A percentile compares a stretch with the other conserved stretches of the same genome.
Conservation (phyloP, 2,113 vertebrate species). For the Ictalurus punctatus region DNA sequence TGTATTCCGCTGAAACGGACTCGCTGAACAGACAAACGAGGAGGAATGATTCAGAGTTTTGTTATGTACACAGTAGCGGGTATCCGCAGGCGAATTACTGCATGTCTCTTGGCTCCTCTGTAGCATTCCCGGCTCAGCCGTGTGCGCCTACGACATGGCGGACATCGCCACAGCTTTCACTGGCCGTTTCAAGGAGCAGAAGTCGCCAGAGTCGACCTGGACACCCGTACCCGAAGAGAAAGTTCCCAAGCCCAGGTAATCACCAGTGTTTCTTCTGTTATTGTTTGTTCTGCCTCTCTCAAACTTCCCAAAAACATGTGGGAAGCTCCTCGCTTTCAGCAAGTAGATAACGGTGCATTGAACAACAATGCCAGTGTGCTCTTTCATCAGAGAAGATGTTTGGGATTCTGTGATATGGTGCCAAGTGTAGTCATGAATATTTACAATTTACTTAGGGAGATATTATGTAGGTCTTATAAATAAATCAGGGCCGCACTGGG, state of each 20-base stretch:
- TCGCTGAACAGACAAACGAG: slow-evolving; percentile 8
- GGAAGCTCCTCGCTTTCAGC: background rate
- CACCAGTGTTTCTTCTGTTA: background rate
- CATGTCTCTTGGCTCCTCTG: slow-evolving; percentile 54
- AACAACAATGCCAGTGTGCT: slow-evolving; percentile 5
- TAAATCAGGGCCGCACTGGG: slow-evolving; percentile 27
- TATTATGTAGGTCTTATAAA: slow-evolving; percentile 38
- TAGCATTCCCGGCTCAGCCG: slow-evolving; percentile 96
- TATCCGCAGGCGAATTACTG: slow-evolving; percentile 45
- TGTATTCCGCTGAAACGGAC: slow-evolving; percentile 42
- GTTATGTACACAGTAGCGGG: slow-evolving; percentile 62
- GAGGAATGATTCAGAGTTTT: slow-evolving; percentile 64
- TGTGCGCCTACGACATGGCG: slow-evolving; percentile 96
- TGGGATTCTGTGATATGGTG: slow-evolving; percentile 22
- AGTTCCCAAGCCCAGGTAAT: slow-evolving; percentile 94
- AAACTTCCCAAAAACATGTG: background rate
- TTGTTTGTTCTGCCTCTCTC: background rate
- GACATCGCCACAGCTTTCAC: slow-evolving; percentile 92
- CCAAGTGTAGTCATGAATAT: slow-evolving; percentile 34
- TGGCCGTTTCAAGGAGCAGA: slow-evolving; percentile 97
- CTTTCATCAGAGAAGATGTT: slow-evolving; percentile 1
- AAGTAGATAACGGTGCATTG: background rate
- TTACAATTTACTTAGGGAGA: slow-evolving; percentile 32
- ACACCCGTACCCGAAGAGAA: slow-evolving; percentile 93
- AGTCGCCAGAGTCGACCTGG: slow-evolving; percentile 96